A percentile compares a stretch with the other conserved stretches of the same genome.
Evolutionary conservation across 2,888 invertebrate genomes (phyloP).

Genomic region (Pterostichus madidus): DNA sequence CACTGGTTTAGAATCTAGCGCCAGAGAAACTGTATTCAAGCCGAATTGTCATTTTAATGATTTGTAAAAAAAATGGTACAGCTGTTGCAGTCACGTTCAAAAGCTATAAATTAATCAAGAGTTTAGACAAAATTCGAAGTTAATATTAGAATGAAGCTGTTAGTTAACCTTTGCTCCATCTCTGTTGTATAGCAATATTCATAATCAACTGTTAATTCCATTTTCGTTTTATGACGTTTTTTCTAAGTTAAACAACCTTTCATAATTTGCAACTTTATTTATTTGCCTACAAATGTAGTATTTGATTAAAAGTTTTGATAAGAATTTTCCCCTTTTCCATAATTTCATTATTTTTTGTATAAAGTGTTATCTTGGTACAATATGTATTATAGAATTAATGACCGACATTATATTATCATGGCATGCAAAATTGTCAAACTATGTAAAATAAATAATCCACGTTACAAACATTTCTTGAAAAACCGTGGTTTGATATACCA

Average conservation of each 20-base stretch:
- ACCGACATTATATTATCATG: too few relatives aligned
- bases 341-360: neutral
- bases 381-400: neutral
- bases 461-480: too few relatives aligned
- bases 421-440: too few relatives aligned
- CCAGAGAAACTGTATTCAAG: too few relatives aligned
- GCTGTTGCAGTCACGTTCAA: neutral
- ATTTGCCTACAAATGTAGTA: neutral
- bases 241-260: slow-evolving; percentile 1
- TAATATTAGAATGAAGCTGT: slow-evolving; percentile 32
- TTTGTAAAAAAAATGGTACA: slow-evolving; percentile 1
- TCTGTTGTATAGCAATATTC: neutral
- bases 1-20: too few relatives aligned
- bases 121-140: slow-evolving; percentile 6
- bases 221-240: slow-evolving; percentile 20
- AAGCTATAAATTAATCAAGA: slow-evolving; percentile 28
- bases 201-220: slow-evolving; percentile 22
- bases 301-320: neutral
- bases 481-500: too few relatives aligned
- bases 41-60: neutral
- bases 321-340: neutral
- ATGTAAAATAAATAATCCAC: too few relatives aligned
- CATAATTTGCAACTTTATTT: slow-evolving; percentile 29
- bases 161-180: slow-evolving; percentile 30
- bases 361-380: neutral